Evolutionary conservation across 2,113 vertebrate genomes (phyloP).

Genomic region (Ramphastos sulfuratus): DNA sequence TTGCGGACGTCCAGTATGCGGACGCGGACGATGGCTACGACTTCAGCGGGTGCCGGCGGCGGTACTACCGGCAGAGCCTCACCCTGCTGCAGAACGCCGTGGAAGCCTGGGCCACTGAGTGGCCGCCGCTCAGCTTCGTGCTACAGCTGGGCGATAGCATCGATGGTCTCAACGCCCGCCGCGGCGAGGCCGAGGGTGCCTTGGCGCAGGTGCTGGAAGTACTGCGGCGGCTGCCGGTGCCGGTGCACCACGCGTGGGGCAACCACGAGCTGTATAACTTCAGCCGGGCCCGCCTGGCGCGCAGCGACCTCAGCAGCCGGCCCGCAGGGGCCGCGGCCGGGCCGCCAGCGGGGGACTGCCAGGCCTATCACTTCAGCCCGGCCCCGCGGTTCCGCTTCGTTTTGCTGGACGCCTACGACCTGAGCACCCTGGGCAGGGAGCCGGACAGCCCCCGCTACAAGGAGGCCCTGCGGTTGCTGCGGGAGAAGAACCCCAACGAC

Average conservation of each 20-base stretch:
- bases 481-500: conserved; percentile 82
- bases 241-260: conserved; percentile 91
- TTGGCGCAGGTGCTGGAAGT: conserved; percentile 77
- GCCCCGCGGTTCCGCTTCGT: conserved; percentile 81
- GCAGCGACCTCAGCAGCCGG: conserved; percentile 79
- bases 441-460: conserved; percentile 71
- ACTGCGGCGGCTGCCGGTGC: conserved; percentile 67
- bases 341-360: conserved; percentile 43
- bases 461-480: conserved; percentile 77
- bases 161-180: conserved; percentile 84
- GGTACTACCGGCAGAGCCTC: conserved; percentile 87
- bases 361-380: conserved; percentile 88
- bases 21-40: conserved; percentile 87
- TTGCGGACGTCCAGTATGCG: conserved; percentile 92
- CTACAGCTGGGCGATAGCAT: conserved; percentile 94
- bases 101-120: conserved; percentile 75
- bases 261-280: conserved; percentile 98
- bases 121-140: conserved; percentile 74
- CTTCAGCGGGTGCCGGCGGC: conserved; percentile 66
- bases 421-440: conserved; percentile 86
- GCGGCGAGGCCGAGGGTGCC: conserved; percentile 73
- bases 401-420: conserved; percentile 89
- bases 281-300: conserved; percentile 76
- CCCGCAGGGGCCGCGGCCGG: neutral
- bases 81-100: conserved; percentile 76